A percentile compares a stretch with the other conserved stretches of the same genome.
Evolutionary conservation across 2,797 vertebrate genomes (phyloP).

Genomic region (Eutrigla gurnardus): DNA sequence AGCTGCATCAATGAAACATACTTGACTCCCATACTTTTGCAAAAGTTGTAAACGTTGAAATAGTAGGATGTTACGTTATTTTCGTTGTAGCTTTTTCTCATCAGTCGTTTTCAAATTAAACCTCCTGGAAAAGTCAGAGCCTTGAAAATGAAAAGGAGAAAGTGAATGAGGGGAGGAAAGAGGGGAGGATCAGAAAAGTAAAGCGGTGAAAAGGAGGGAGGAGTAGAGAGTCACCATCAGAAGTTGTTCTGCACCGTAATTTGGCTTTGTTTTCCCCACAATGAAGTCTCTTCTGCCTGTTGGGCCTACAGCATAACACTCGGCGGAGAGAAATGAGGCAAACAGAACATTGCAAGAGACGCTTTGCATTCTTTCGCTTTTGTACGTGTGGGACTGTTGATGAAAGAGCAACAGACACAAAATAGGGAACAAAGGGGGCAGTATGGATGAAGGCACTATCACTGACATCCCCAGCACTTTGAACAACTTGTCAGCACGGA

Average conservation of each 20-base stretch:
- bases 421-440: conserved; percentile 87
- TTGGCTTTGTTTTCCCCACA: conserved; percentile 72
- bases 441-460: conserved; percentile 94
- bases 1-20: conserved; percentile 35
- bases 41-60: conserved; percentile 12
- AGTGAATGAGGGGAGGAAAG: conserved; percentile 51
- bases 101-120: conserved; percentile 20
- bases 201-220: conserved; percentile 71
- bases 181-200: conserved; percentile 67
- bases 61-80: too few species aligned
- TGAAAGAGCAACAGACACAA: conserved; percentile 88
- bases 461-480: conserved; percentile 95
- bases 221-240: conserved; percentile 64
- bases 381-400: conserved; percentile 89
- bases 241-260: conserved; percentile 64
- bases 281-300: conserved; percentile 70
- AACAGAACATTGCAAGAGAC: conserved; percentile 82
- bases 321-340: conserved; percentile 73
- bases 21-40: conserved; percentile 1
- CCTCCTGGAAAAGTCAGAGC: conserved; percentile 46
- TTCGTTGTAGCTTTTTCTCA: background rate
- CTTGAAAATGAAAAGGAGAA: conserved; percentile 39
- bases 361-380: conserved; percentile 91
- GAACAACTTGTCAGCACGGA: conserved; percentile 97
- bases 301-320: conserved; percentile 55